Evolutionary conservation across 2,113 vertebrate genomes (phyloP).

Genomic region (Murina feae): DNA sequence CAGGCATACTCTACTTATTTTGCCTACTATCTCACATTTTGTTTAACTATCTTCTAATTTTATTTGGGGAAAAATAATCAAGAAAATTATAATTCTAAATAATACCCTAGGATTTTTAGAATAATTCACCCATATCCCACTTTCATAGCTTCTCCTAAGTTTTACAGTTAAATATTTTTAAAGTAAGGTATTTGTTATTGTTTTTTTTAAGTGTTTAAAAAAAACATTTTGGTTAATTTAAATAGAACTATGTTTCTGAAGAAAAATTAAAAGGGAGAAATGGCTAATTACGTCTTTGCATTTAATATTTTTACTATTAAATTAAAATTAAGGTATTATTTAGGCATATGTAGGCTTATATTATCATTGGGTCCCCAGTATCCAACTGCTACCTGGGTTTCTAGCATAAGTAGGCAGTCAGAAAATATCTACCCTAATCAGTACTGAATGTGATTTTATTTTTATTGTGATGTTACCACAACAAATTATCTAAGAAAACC

Average conservation of each 20-base stretch:
- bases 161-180: conserved; percentile 19
- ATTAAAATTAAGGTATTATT: conserved; percentile 71
- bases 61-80: conserved; percentile 22
- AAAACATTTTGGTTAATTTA: conserved; percentile 71
- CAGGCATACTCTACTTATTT: background rate
- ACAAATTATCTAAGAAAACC: conserved; percentile 10
- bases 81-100: conserved; percentile 1
- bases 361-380: background rate
- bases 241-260: conserved; percentile 66
- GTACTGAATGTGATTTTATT: background rate
- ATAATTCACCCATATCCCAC: background rate
- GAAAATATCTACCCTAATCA: background rate
- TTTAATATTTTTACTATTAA: conserved; percentile 73
- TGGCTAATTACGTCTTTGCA: conserved; percentile 60
- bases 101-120: background rate
- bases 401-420: background rate
- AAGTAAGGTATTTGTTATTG: conserved; percentile 50
- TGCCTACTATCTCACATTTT: conserved; percentile 21
- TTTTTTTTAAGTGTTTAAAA: conserved; percentile 68
- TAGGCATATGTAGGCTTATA: conserved; percentile 55
- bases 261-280: conserved; percentile 69
- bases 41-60: background rate
- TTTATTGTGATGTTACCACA: conserved; percentile 9
- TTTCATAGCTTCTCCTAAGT: background rate
- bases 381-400: background rate